Evolutionary conservation across 2,797 vertebrate genomes (phyloP).

Genomic region (Epinephelus coioides): DNA sequence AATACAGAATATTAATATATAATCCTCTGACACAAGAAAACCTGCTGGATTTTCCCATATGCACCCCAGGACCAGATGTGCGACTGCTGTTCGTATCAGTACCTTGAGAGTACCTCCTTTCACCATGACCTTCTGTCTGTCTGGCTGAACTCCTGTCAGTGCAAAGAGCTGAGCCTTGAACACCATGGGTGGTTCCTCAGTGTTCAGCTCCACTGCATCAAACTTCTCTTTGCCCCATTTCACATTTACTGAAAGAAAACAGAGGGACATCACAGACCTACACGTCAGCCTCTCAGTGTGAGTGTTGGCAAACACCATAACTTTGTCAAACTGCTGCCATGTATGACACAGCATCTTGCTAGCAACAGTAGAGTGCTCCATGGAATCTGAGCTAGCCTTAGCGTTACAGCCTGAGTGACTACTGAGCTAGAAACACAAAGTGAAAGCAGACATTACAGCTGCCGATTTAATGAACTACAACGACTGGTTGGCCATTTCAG

Average conservation of each 20-base stretch:
- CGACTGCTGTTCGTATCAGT: slow-evolving; percentile 12
- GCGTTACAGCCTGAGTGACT: slow-evolving; percentile 3
- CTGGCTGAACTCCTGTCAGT: slow-evolving; percentile 96
- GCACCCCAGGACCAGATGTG: neutral
- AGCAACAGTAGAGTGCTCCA: slow-evolving; percentile 3
- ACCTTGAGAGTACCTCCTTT: slow-evolving; percentile 99
- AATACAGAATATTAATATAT: too few species aligned
- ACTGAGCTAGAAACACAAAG: slow-evolving; percentile 16
- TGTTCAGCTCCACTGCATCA: slow-evolving; percentile 97
- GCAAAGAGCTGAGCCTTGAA: slow-evolving; percentile 99
- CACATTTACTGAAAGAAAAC: slow-evolving; percentile 91
- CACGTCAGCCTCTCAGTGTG: neutral
- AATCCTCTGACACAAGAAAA: too few species aligned
- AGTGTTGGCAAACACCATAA: neutral
- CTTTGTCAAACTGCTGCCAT: slow-evolving; percentile 8
- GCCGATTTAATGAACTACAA: neutral
- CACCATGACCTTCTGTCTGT: slow-evolving; percentile 99
- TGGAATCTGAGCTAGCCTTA: neutral
- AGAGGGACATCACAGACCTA: neutral
- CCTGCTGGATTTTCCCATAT: neutral
- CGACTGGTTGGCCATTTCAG: fast-evolving
- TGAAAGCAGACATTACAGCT: neutral
- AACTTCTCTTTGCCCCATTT: slow-evolving; percentile 99
- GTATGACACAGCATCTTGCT: slow-evolving; percentile 73
- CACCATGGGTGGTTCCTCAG: slow-evolving; percentile 97